These are phyloP conservation scores for Sylvilagus floridanus DNA, from an alignment of 2,797 vertebrate species.

Conservation along the genomic window DNA sequence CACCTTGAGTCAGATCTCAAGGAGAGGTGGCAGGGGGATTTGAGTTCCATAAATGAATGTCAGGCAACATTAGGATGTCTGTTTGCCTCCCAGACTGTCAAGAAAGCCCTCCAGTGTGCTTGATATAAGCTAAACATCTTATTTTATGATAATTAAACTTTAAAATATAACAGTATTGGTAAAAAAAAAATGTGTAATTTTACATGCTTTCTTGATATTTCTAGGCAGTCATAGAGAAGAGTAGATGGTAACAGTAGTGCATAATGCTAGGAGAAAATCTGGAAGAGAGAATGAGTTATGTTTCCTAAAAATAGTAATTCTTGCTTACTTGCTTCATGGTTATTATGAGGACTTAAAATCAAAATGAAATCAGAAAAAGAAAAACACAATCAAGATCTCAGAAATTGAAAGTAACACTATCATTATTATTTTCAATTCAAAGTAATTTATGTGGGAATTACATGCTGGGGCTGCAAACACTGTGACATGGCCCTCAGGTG, in stretches of 20 bases:
- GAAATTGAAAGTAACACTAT: not conserved
- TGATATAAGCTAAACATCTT: not conserved
- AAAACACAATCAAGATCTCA: slow-evolving; percentile 5
- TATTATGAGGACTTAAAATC: not conserved
- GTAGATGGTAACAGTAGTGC: not conserved
- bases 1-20: not conserved
- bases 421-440: slow-evolving; percentile 35
- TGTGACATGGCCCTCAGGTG: not conserved
- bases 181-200: not conserved
- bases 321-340: not conserved
- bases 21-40: not conserved
- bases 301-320: not conserved
- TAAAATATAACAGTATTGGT: not conserved
- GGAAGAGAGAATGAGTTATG: not conserved
- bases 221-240: not conserved
- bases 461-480: not conserved
- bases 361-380: slow-evolving; percentile 47
- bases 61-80: not conserved
- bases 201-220: not conserved
- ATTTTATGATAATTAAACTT: not conserved
- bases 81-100: not conserved
- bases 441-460: not conserved
- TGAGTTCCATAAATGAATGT: not conserved
- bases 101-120: not conserved
- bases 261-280: not conserved